Base-by-base conservation (phyloP, 2,888 invertebrate genomes). In the Camptogramma bilineatum region DNA sequence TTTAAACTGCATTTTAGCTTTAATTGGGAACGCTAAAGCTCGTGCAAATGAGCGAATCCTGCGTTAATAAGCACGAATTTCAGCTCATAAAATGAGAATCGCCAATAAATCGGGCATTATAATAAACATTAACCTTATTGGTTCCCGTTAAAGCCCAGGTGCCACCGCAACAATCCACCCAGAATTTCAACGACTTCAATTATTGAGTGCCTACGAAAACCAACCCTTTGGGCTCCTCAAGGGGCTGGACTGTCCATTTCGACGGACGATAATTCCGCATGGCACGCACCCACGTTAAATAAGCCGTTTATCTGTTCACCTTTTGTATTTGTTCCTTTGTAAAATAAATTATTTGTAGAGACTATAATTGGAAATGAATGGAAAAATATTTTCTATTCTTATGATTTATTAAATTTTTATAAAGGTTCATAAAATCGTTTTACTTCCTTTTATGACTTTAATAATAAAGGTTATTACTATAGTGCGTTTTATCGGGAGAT, bases 151-250 rank as follows among this genome's bases (percentile, higher is more conserved):
- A 88, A 82, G 69, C 71, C 69, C 88, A 87, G 87, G 87, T 87
- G 85, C 83, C 77, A 79, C 87, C 90, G 77, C 90, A 89, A 86
- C 87, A 87, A 88, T 90, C 86, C 87, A 83, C 80, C 81, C 79
- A 89, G 90, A 91, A 91, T 91, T 91, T 90, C 89, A 89, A 90
- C 90, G 89, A 91, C 90, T 91, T 90, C 89, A 88, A 91, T 92
- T 91, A 92, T 92, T 91, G 88, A 91, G 91, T 90, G 87, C 86
- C 87, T 88, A 77, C 85, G 85, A 81, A 85, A 88, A 86, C 87
- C 87, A 87, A 86, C 88, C 91, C 89, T 90, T 86, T 87, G 80
- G 84, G 84, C 81, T 87, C 77, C 90, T 90, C 89, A 86, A 90
- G 91, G 87, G 91, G 85, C 86, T 34, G 82, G 84, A 87, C 87